These are phyloP conservation scores for Tipula unca DNA, from an alignment of 2,888 invertebrate species.

Conservation along the genomic window DNA sequence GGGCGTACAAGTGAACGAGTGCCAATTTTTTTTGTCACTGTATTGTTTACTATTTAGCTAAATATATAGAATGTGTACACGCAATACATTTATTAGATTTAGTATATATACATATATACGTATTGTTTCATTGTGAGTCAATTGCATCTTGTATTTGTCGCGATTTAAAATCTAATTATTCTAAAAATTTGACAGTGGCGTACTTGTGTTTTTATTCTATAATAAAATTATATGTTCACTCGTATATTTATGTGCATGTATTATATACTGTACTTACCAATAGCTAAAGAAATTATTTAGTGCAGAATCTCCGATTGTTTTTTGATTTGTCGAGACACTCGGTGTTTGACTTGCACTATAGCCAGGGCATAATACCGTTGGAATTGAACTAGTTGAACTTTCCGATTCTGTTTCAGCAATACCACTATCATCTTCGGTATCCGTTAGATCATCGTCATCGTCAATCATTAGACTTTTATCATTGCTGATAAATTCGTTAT, in stretches of 20 bases:
- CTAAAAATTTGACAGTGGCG: background rate
- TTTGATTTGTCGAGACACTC: background rate
- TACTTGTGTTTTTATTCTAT: no score
- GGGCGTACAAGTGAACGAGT: background rate
- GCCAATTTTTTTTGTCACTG: background rate
- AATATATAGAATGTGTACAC: background rate
- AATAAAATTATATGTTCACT: no score
- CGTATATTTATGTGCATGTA: background rate
- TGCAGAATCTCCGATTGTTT: conserved; percentile 19
- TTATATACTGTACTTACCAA: conserved; percentile 29
- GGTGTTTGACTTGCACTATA: background rate
- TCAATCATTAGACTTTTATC: background rate
- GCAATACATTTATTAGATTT: background rate
- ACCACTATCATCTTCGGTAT: conserved; percentile 32
- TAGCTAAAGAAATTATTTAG: conserved; percentile 28
- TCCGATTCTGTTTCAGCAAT: conserved; percentile 30
- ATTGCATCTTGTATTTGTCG: background rate
- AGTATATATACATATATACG: no score
- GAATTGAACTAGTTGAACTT: conserved; percentile 19
- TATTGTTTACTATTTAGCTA: background rate
- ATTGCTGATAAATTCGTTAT: background rate
- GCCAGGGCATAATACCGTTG: background rate
- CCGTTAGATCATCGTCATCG: conserved; percentile 25
- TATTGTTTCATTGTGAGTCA: background rate
- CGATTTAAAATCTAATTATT: background rate